Base-by-base conservation (phyloP, 2,888 invertebrate genomes). In the Stenoptilia bipunctidactyla region DNA sequence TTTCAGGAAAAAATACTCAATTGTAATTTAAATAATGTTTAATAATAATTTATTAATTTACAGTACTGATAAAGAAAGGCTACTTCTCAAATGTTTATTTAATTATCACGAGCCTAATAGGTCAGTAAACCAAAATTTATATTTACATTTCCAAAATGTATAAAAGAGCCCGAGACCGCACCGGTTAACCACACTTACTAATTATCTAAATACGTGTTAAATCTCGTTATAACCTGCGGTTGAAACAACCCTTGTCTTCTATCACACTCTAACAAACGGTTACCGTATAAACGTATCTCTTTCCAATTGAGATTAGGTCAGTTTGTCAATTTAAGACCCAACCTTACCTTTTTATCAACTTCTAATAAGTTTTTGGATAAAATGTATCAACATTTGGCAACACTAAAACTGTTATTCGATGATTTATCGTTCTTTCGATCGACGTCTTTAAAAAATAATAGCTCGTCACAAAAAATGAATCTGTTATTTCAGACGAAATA, bases 171-270 rank as follows among this genome's bases (percentile, higher is more conserved):
- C 34, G 34, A 30, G 10, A 30, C 30, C 30, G n/a, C 47, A 53
- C 58, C 61, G 80, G 75, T 70, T 71, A 73, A 82, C 82, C 82
- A 65, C 80, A 77, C 70, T 73, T 66, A 75, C 69, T 80, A 79
- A 82, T 80, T 79, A 77, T 70, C 73, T 68, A 73, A 76, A 71
- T 79, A 73, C 77, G 79, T 76, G 82, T 80, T 80, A 80, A 79
- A 73, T 76, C 76, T 71, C 66, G 60, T 74, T 73, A 75, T 75
- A 80, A 75, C 70, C 68, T 80, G 83, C 69, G 82, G 83, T 77
- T 56, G 20, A 61, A 61, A 59, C 66, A 65, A 67, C 74, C 76
- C 75, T 66, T 56, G 48, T 38, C 45, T 41, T 38, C 50, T 49
- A 45, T 69, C 66, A 67, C 72, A 52, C 66, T 74, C 67, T 67